phyloP scores from a whole-genome alignment of 2,797 vertebrate genomes.

The Myripristis murdjan region DNA sequence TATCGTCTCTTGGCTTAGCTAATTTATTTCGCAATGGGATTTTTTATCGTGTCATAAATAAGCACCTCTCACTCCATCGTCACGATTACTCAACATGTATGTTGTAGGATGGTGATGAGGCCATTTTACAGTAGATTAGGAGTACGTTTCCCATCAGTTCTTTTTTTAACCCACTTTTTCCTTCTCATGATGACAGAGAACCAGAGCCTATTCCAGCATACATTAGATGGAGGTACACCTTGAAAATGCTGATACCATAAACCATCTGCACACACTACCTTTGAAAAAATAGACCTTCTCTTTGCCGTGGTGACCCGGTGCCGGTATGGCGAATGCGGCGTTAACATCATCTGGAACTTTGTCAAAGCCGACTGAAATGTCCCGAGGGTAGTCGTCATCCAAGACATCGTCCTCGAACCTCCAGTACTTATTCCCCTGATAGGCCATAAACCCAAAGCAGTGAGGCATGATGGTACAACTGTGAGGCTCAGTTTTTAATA shows the following conservation, averaged over 20 bases:
- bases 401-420: constrained; percentile 90
- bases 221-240: not conserved
- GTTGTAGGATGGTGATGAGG: too few relatives aligned
- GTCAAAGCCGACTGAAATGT: constrained; percentile 90
- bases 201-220: too few relatives aligned
- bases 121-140: too few relatives aligned
- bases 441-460: constrained; percentile 2
- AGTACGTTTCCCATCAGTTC: too few relatives aligned
- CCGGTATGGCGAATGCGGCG: constrained; percentile 91
- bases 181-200: too few relatives aligned
- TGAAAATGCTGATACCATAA: not conserved
- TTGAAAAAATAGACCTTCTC: constrained; percentile 97
- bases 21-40: too few relatives aligned
- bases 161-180: too few relatives aligned
- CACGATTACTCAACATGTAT: too few relatives aligned
- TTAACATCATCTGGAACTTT: constrained; percentile 87
- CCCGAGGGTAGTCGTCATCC: constrained; percentile 88
- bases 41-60: too few relatives aligned
- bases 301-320: constrained; percentile 84
- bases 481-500: not conserved
- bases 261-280: constrained; percentile 78
- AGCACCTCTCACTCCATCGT: too few relatives aligned
- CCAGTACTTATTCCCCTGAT: constrained; percentile 93
- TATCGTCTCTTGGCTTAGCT: too few relatives aligned
- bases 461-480: not conserved